Base-by-base conservation (phyloP, 2,113 vertebrate species). In the Dicaeum eximium region DNA sequence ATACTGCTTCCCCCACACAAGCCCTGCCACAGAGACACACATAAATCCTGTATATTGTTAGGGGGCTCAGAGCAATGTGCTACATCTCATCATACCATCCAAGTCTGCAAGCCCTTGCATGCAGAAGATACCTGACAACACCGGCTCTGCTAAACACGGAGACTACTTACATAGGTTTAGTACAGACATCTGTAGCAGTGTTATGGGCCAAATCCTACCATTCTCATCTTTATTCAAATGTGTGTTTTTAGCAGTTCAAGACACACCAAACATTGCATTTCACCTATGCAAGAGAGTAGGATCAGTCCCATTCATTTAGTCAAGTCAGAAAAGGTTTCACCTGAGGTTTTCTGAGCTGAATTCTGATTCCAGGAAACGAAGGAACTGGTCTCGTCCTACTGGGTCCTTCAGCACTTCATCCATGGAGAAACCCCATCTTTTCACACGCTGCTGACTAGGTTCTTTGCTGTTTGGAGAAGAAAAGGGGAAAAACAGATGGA, bases 281-380 rank as follows among this genome's bases (percentile, higher is more conserved):
- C 31, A 72, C 24, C 70, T 71, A 31, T 4, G 37, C 21, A 42
- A 40, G 21, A 66, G 2, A n/a, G 30, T 12, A 70, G 33, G n/a
- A 75, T 48, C 17, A 4, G 45, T 31, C 17, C 9, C 37, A 13
- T 73, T 77, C 47, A 50, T 79, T 79, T 22, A 83, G 33, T 27
- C 45, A 83, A 88, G 35, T 50, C 25, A 64, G 56, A 77, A 80
- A 54, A 81, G 25, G 51, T 74, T 93, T 98, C 95, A 99, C 99
- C 98, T 98, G 93, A 99, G 98, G 94, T 99, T 99, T 98, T 99
- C 99, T 23, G 99, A 99, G 97, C 99, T 99, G 98, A 99, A 99
- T 97, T 99, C 99, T 1, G 99, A 99, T 97, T 99, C 99, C 91
- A 99, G 97, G 96, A 99, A 99, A 95, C 99, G 99, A 78, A 99